Conservation (phyloP, 2,113 vertebrate species). For the Terrapene triunguis region DNA sequence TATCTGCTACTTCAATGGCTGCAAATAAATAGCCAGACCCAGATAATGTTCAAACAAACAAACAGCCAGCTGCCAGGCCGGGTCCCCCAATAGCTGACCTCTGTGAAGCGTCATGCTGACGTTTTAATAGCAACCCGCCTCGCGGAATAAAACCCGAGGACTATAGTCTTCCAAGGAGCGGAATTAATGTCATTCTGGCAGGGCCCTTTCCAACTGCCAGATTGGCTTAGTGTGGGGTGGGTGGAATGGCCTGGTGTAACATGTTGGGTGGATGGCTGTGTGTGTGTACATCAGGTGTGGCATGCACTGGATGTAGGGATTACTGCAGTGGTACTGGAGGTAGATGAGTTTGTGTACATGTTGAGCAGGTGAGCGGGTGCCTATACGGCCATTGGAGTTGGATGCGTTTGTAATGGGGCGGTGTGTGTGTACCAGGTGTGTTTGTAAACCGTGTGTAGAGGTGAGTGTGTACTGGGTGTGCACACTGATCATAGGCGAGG, state of each 20-base stretch:
- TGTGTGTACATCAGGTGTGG: not conserved
- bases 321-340: not conserved
- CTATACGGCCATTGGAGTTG: not conserved
- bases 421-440: not conserved
- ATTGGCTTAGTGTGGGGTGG: not conserved
- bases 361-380: not conserved
- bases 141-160: conserved; percentile 21
- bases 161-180: not conserved
- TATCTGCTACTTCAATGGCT: conserved; percentile 82
- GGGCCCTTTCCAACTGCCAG: not conserved
- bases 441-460: not conserved
- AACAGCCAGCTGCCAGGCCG: conserved; percentile 84
- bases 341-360: not conserved
- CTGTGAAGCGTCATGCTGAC: conserved; percentile 72
- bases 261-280: not conserved
- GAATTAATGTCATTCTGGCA: conserved; percentile 26
- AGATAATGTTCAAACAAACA: conserved; percentile 84
- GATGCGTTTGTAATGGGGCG: not conserved
- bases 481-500: too few relatives aligned
- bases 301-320: not conserved
- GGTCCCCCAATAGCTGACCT: conserved; percentile 82
- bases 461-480: not conserved
- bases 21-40: conserved; percentile 82
- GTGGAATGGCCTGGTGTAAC: too few relatives aligned
- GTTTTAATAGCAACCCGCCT: conserved; percentile 79